Evolutionary conservation across 2,888 invertebrate genomes (phyloP), one percentile per base, ranked within the genome.

Genomic region (Nineta flava): DNA sequence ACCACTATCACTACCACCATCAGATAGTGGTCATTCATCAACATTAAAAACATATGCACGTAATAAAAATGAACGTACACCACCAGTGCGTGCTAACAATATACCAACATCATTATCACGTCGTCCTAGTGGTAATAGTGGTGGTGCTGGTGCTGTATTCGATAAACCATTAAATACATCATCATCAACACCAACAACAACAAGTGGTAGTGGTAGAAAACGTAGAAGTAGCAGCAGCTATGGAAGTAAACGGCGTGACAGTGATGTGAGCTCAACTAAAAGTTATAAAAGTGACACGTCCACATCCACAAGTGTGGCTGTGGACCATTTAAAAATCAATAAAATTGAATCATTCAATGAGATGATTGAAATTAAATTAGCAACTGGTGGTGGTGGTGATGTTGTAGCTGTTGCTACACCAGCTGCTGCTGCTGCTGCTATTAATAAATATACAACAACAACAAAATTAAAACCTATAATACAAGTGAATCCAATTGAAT

Each of bases 401-500:
- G n/a, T n/a, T n/a, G n/a, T n/a, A n/a, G n/a, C n/a, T n/a, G 26
- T 26, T 5, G 26, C 7, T 26, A 7, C 7, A 26, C 6, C 26
- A 26, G 26, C 26, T 6, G 2, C 26, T 2, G 4, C 26, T 7
- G 4, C 26, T 7, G 46, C 47, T 17, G 13, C 17, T 15, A 38
- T 35, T 47, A 35, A 32, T 26, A 26, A 26, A 26, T 7, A 3
- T 5, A 6, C 26, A 26, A 26, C 26, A 26, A 2, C 26, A 6
- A 45, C 26, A 7, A 26, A 6, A 26, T 6, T 51, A 34, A 61
- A 58, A 55, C 61, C 60, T 9, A 55, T 61, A 13, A 49, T 53
- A 2, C 61, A 62, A 51, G 57, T 63, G 17, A 59, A 59, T 46
- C 56, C 62, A 5, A 56, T 59, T 15, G 62, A 60, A 53, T 46